Base-by-base conservation (phyloP, 2,113 vertebrate species). In the Balaenoptera acutorostrata region DNA sequence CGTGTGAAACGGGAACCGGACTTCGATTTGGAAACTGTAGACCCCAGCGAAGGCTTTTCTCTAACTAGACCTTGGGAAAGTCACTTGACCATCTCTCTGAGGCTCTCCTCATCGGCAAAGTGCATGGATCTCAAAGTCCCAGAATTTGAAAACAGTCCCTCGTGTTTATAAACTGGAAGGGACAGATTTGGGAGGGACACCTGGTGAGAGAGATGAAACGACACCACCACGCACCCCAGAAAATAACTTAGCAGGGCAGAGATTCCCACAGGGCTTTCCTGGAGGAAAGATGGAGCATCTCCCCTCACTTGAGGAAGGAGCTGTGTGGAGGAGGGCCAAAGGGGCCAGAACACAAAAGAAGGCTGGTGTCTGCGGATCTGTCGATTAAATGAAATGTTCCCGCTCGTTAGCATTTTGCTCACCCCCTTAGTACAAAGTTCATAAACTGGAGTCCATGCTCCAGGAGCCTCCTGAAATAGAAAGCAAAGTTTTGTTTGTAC, bases 391-490 rank as follows among this genome's bases (percentile, higher is more conserved):
- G 49, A 44, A 8, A 17, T 1, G 8, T 29, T 20, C 18, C 52
- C 2, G 2, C 52, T 46, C 29, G 1, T 0, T 3, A 20, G 63
- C 29, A 14, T n/a, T 63, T 55, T 18, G 29, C 25, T 71, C 80
- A 52, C 6, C 77, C 52, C 46, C 75, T 81, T 21, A n/a, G 49
- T 1, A 72, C 31, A 8, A 25, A 72, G 25, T 33, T 83, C 71
- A 23, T 29, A 36, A 44, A 36, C 46, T 39, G 44, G 5, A 72
- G 59, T 57, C 46, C 8, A 0, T 1, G 46, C 31, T 55, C 68
- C n/a, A 55, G n/a, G 44, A 90, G 52, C 36, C 55, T 59, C 66
- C 92, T 57, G 61, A 66, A 75, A 81, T 31, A 55, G 85, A 74
- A 96, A 71, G 57, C 64, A 61, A 23, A 71, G 39, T 72, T 87